Evolutionary conservation across 2,113 vertebrate species (phyloP).

Genomic region (Bostrychus sinensis): DNA sequence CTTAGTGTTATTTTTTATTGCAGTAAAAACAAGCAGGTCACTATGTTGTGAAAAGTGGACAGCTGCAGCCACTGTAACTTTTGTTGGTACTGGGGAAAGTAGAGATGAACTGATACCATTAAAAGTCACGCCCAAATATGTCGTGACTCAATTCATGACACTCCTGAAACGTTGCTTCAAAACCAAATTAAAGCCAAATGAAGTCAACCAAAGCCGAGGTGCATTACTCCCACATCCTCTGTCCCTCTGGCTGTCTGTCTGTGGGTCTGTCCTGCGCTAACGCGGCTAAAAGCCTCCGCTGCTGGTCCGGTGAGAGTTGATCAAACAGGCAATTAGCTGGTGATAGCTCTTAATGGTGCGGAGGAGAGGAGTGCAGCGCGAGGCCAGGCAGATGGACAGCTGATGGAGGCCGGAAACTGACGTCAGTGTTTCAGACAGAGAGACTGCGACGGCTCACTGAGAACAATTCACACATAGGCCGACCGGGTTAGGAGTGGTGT

Average conservation of each 20-base stretch:
- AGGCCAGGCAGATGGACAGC: constrained; percentile 52
- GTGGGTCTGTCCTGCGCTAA: constrained; percentile 34
- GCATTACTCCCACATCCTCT: constrained; percentile 23
- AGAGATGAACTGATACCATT: too few relatives aligned
- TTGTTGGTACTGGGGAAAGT: too few relatives aligned
- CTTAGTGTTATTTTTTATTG: too few relatives aligned
- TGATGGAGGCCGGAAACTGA: constrained; percentile 32
- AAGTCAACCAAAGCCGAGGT: constrained; percentile 5
- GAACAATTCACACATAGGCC: too few relatives aligned
- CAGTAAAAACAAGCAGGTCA: too few relatives aligned
- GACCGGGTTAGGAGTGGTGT: not conserved
- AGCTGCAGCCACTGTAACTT: too few relatives aligned
- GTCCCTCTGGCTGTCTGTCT: constrained; percentile 17
- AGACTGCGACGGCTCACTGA: not conserved
- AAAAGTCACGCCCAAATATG: not conserved
- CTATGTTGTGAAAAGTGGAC: too few relatives aligned
- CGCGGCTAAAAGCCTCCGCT: constrained; percentile 68
- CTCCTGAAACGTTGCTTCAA: not conserved
- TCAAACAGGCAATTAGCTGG: constrained; percentile 77
- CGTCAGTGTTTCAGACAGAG: constrained; percentile 16
- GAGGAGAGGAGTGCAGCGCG: constrained; percentile 59
- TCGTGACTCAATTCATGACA: not conserved
- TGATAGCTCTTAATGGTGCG: constrained; percentile 71
- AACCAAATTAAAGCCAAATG: not conserved
- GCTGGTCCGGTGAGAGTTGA: constrained; percentile 70